Evolutionary conservation across 2,797 vertebrate species (phyloP).

Genomic region (Melanotaenia boesemani): DNA sequence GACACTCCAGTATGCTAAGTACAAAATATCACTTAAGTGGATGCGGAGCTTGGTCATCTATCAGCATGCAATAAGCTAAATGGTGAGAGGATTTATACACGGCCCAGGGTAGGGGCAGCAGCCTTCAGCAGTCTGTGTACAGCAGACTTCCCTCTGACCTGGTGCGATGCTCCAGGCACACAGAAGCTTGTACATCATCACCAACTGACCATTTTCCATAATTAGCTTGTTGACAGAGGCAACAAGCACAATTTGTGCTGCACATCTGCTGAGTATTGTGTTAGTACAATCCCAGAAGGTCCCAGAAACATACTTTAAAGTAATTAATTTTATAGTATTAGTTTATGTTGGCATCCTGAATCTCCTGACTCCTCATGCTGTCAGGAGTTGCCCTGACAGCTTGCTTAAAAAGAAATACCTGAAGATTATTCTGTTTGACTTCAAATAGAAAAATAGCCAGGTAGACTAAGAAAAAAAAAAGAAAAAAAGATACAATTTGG

Average conservation of each 20-base stretch:
- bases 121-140: conserved; percentile 63
- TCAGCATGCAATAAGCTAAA: conserved; percentile 80
- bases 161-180: conserved; percentile 44
- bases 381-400: conserved; percentile 42
- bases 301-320: conserved; percentile 40
- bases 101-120: conserved; percentile 50
- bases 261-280: conserved; percentile 46
- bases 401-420: conserved; percentile 48
- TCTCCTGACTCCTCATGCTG: conserved; percentile 35
- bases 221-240: conserved; percentile 39
- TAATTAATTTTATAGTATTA: conserved; percentile 36
- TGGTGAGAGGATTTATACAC: conserved; percentile 70
- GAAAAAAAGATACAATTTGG: conserved; percentile 87
- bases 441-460: conserved; percentile 46
- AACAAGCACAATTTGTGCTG: conserved; percentile 47
- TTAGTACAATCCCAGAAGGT: conserved; percentile 60
- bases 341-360: conserved; percentile 42
- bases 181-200: conserved; percentile 28
- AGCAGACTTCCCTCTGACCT: conserved; percentile 34
- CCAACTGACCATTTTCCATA: conserved; percentile 26
- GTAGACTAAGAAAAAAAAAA: conserved; percentile 55
- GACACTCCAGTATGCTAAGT: conserved; percentile 56
- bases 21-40: conserved; percentile 68
- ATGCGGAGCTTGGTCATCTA: conserved; percentile 68
- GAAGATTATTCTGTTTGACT: conserved; percentile 42